These are phyloP conservation scores for Papilio dardanus DNA, from an alignment of 1,140 invertebrate genomes.

Conservation along the genomic window DNA sequence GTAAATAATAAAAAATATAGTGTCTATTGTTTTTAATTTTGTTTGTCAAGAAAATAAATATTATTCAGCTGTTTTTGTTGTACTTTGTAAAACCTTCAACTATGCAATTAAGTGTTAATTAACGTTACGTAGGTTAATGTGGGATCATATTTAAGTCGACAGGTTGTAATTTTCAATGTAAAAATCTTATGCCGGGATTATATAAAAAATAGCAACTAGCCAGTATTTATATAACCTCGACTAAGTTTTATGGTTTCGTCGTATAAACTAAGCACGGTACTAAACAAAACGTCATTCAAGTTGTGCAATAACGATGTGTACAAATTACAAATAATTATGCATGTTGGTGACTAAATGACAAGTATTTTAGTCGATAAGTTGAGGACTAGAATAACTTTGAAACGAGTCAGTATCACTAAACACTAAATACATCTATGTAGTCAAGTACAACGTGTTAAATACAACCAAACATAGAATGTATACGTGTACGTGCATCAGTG, in stretches of 20 bases:
- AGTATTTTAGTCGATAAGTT: constrained; percentile 63
- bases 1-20: constrained; percentile 10
- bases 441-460: constrained; percentile 35
- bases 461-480: not conserved
- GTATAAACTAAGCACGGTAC: constrained; percentile 2
- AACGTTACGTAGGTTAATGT: not conserved
- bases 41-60: not conserved
- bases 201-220: not conserved
- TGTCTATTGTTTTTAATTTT: constrained; percentile 8
- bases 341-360: constrained; percentile 55
- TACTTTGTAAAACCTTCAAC: not conserved
- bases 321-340: constrained; percentile 69
- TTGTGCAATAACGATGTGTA: constrained; percentile 76
- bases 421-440: constrained; percentile 34
- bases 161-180: not conserved
- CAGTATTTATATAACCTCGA: not conserved
- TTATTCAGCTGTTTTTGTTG: not conserved
- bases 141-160: not conserved
- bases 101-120: not conserved
- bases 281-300: constrained; percentile 45
- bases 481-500: not conserved
- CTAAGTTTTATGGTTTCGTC: not conserved
- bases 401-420: constrained; percentile 50
- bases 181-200: not conserved
- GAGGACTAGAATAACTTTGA: constrained; percentile 75